Percentiles rank a stretch among this genome's conserved stretches.
Conservation (phyloP, 2,888 invertebrate species). For the Eucera pruinosa region DNA sequence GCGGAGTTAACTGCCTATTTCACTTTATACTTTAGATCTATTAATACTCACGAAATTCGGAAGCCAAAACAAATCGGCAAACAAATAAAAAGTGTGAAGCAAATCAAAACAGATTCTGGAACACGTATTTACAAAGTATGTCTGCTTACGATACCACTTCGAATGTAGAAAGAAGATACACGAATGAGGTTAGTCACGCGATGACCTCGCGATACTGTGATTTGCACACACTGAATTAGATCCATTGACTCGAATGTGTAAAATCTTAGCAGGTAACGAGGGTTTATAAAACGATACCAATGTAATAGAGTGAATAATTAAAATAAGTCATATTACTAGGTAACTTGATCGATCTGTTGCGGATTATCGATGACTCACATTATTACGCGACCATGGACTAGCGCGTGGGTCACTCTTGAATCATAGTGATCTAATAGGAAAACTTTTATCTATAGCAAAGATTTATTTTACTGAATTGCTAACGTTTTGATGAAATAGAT, state of each 20-base stretch:
- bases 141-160: too few species aligned
- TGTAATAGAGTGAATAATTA: neutral
- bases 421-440: neutral
- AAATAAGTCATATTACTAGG: neutral
- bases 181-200: neutral
- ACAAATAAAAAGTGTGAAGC: too few species aligned
- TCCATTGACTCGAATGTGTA: neutral
- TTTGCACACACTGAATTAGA: neutral
- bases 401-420: conserved; percentile 3
- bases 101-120: too few species aligned
- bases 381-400: neutral
- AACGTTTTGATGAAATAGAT: neutral
- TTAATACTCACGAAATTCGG: too few species aligned
- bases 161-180: neutral
- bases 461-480: neutral
- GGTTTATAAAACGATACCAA: conserved; percentile 1
- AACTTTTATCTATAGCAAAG: neutral
- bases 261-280: neutral
- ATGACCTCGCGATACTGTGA: neutral
- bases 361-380: conserved; percentile 5
- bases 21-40: too few species aligned
- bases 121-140: too few species aligned
- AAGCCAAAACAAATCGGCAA: too few species aligned
- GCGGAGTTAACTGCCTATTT: too few species aligned
- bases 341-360: conserved; percentile 3